Evolutionary conservation across 2,888 invertebrate genomes (phyloP).

Genomic region (Xylocampa areola): DNA sequence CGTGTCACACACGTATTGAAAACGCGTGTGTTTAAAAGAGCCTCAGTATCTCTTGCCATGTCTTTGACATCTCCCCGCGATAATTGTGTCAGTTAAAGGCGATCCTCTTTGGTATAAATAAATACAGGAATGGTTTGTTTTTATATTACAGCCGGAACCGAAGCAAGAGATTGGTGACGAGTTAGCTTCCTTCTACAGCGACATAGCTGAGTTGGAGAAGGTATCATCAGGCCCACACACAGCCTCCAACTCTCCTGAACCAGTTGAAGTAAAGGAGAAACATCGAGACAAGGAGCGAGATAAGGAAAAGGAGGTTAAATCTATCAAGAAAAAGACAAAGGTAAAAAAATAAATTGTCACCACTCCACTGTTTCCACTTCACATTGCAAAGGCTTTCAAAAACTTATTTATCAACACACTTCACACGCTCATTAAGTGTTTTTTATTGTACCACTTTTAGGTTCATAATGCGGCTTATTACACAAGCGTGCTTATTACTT

Average conservation of each 20-base stretch:
- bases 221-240: slow-evolving; percentile 53
- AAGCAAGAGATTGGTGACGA: slow-evolving; percentile 85
- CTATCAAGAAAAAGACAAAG: slow-evolving; percentile 73
- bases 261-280: slow-evolving; percentile 39
- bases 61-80: no score
- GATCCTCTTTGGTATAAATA: neutral
- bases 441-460: no score
- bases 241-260: slow-evolving; percentile 60
- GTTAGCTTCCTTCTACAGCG: slow-evolving; percentile 88
- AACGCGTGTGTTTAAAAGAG: no score
- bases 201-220: slow-evolving; percentile 86
- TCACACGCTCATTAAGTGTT: no score
- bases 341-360: slow-evolving; percentile 49
- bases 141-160: slow-evolving; percentile 62
- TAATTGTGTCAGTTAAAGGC: no score
- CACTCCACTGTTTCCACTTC: no score
- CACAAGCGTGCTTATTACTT: no score
- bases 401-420: no score
- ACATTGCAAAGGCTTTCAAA: no score
- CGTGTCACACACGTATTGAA: no score
- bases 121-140: neutral
- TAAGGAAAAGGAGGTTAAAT: slow-evolving; percentile 51
- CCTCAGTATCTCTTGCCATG: no score
- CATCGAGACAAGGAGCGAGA: slow-evolving; percentile 45
- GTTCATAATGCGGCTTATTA: no score